These are phyloP conservation scores for Calameuta filiformis DNA, from an alignment of 2,888 invertebrate species.

Conservation along the genomic window DNA sequence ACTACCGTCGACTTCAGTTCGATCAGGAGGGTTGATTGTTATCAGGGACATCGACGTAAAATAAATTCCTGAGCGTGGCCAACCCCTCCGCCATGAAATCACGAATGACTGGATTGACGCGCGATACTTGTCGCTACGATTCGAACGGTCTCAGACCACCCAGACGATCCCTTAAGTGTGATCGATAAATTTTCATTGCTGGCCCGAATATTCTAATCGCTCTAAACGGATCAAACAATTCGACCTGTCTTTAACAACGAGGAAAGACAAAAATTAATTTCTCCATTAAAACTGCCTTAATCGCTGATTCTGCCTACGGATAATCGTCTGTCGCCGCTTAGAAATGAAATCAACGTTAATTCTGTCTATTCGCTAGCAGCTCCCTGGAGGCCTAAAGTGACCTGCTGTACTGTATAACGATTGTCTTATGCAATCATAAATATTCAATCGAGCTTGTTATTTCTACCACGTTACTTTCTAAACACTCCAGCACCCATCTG, in stretches of 20 bases:
- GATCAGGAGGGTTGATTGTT: conserved; percentile 31
- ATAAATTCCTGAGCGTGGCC: neutral
- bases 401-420: neutral
- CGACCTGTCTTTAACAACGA: neutral
- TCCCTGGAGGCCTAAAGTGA: neutral
- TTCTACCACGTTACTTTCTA: neutral
- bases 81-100: conserved; percentile 2
- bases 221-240: neutral
- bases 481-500: neutral
- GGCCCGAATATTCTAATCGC: neutral
- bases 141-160: conserved; percentile 22
- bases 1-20: neutral
- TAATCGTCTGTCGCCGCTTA: neutral
- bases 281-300: neutral
- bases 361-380: neutral
- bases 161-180: conserved; percentile 9
- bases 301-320: neutral
- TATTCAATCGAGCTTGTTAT: neutral
- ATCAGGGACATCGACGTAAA: conserved; percentile 25
- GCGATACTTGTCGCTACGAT: conserved; percentile 1
- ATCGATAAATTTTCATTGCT: neutral
- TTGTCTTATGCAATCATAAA: neutral
- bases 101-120: neutral
- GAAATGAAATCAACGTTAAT: neutral
- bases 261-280: neutral